Evolutionary conservation across 2,888 invertebrate genomes (phyloP).

Genomic region (Drosophila nr. perissopoda): DNA sequence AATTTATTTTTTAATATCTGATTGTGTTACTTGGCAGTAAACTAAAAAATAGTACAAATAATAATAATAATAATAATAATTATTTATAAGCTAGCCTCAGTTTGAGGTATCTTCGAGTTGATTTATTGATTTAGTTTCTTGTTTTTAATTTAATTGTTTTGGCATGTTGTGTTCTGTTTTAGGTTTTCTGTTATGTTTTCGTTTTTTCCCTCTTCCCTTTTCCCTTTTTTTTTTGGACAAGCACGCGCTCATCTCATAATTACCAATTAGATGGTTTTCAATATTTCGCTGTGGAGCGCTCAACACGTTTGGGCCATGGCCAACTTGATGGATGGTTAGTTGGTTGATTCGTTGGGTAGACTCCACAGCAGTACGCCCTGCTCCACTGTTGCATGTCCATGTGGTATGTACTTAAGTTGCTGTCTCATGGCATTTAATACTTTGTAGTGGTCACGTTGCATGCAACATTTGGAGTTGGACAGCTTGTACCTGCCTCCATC

Average conservation of each 20-base stretch:
- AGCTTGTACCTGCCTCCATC: slow-evolving; percentile 49
- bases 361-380: slow-evolving; percentile 37
- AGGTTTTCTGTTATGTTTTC: slow-evolving; percentile 4
- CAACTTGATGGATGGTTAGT: slow-evolving; percentile 59
- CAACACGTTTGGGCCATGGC: slow-evolving; percentile 60
- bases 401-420: slow-evolving; percentile 45
- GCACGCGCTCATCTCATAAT: slow-evolving; percentile 77
- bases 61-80: accelerated
- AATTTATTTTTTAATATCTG: too few species aligned
- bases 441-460: slow-evolving; percentile 59
- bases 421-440: slow-evolving; percentile 51
- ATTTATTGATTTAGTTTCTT: slow-evolving; percentile 9
- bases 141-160: slow-evolving; percentile 24
- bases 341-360: slow-evolving; percentile 14
- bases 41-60: too few species aligned
- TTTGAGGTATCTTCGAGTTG: slow-evolving; percentile 24
- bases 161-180: slow-evolving; percentile 44
- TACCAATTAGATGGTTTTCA: slow-evolving; percentile 80
- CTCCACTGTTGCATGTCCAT: slow-evolving; percentile 44
- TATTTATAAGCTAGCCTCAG: background rate
- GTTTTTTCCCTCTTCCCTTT: background rate
- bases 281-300: slow-evolving; percentile 66
- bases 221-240: slow-evolving; percentile 52
- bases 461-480: slow-evolving; percentile 46
- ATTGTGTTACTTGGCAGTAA: too few species aligned